Conservation (phyloP, 1,140 invertebrate genomes). For the Helicoverpa armigera region DNA sequence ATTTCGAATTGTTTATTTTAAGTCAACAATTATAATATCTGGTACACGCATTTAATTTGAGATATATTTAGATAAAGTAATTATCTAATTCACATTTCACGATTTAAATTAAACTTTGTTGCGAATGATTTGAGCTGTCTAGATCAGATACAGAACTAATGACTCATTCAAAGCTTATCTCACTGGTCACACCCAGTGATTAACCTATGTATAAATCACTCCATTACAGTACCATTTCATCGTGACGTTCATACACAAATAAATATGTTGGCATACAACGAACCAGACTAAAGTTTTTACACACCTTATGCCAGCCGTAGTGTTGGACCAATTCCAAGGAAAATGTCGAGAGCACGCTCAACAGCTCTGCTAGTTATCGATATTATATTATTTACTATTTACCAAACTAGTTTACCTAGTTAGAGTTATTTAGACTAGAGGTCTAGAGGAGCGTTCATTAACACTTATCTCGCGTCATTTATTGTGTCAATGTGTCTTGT, state of each 20-base stretch:
- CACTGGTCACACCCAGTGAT: constrained; percentile 10
- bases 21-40: background rate
- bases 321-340: constrained; percentile 17
- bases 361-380: background rate
- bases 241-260: constrained; percentile 17
- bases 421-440: constrained; percentile 26
- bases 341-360: background rate
- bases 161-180: background rate
- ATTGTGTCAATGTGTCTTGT: constrained; percentile 24
- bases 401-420: constrained; percentile 9
- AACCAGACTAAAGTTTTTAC: constrained; percentile 18
- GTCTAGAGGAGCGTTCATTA: constrained; percentile 23
- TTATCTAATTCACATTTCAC: background rate
- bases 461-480: constrained; percentile 30
- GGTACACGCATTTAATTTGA: background rate
- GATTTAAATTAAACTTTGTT: no score
- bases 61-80: background rate
- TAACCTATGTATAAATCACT: constrained; percentile 7
- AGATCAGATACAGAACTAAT: background rate
- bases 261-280: constrained; percentile 19
- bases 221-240: background rate
- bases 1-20: constrained; percentile 23
- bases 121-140: no score
- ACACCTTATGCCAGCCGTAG: background rate
- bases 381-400: constrained; percentile 29